phyloP scores from a whole-genome alignment of 2,888 invertebrate species.

The Drosophila mulleri region DNA sequence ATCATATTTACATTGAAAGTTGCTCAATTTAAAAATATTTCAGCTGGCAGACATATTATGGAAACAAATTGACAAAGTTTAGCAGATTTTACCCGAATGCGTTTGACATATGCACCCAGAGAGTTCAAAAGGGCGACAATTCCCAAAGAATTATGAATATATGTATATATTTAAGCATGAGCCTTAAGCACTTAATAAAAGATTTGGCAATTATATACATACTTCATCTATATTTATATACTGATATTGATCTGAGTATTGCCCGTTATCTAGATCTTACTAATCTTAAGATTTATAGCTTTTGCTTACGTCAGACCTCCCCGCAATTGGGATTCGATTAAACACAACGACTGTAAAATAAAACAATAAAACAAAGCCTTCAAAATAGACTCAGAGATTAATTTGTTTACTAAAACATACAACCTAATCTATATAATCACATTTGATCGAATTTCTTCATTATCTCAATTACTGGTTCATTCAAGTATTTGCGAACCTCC shows the following conservation, averaged over 20 bases:
- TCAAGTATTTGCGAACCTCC: constrained; percentile 58
- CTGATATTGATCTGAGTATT: no score
- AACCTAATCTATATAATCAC: constrained; percentile 20
- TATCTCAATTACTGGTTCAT: constrained; percentile 69
- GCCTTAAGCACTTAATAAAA: background rate
- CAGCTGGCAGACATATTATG: background rate
- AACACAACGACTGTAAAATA: background rate
- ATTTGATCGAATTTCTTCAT: constrained; percentile 66
- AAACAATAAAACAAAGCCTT: background rate
- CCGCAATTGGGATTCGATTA: background rate
- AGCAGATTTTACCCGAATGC: background rate
- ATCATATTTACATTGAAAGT: constrained; percentile 10
- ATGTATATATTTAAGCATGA: background rate
- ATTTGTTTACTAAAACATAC: background rate
- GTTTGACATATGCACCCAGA: background rate
- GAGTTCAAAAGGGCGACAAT: background rate
- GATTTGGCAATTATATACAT: background rate
- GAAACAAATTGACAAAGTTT: constrained; percentile 1
- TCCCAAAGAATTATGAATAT: background rate
- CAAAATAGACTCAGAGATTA: constrained; percentile 17
- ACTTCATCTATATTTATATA: no score
- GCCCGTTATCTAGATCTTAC: background rate
- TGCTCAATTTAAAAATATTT: constrained; percentile 3
- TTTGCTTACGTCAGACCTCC: constrained; percentile 11
- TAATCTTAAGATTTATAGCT: background rate